Evolutionary conservation across 1,140 invertebrate species (phyloP).

Genomic region (Procambarus virginalis): DNA sequence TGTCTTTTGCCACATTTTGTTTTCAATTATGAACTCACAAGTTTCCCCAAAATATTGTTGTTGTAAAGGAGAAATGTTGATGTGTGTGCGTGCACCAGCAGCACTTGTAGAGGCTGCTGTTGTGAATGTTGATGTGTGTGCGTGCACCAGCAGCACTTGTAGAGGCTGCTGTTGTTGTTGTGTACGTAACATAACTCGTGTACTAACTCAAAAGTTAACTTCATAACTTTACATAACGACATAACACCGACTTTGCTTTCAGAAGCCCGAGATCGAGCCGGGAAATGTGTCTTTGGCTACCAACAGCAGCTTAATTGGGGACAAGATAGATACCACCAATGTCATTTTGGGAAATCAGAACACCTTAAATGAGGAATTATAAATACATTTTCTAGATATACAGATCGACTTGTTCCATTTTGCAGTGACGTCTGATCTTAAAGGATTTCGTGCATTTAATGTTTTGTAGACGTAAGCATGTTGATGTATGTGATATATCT

Average conservation of each 20-base stretch:
- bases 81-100: background rate
- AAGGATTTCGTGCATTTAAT: no score
- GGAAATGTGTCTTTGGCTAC: background rate
- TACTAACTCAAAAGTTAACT: no score
- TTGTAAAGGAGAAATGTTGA: no score
- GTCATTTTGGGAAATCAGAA: background rate
- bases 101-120: background rate
- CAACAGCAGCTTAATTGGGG: conserved; percentile 3
- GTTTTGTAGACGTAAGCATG: no score
- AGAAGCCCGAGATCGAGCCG: background rate
- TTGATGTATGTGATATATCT: background rate
- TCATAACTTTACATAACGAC: background rate
- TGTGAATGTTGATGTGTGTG: no score
- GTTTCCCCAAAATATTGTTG: no score
- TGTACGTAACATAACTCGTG: no score
- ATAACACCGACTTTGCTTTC: background rate
- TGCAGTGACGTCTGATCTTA: no score
- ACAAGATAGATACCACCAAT: background rate
- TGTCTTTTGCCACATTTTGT: no score
- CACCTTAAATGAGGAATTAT: conserved; percentile 2
- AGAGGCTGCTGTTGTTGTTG: background rate
- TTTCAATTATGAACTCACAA: no score
- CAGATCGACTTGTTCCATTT: background rate
- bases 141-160: background rate
- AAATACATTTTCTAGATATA: background rate